Evolutionary conservation across 2,797 vertebrate species (phyloP).

Genomic region (Gymnothorax javanicus): DNA sequence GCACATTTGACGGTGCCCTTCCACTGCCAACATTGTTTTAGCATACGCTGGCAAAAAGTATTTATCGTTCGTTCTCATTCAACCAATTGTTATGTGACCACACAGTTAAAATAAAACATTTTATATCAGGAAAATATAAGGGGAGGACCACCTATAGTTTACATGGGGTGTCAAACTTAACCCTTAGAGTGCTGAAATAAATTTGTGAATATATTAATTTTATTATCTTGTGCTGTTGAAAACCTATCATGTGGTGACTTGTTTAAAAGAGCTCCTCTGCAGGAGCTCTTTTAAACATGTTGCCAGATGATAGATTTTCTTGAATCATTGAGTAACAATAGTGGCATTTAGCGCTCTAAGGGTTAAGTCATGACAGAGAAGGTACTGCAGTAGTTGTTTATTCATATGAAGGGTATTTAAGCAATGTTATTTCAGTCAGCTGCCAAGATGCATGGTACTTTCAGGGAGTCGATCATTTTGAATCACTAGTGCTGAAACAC

Average conservation of each 20-base stretch:
- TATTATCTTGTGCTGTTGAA: too few relatives aligned
- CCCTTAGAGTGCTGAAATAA: not conserved
- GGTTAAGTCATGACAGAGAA: too few relatives aligned
- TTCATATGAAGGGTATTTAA: not conserved
- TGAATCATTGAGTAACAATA: too few relatives aligned
- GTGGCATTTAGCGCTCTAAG: too few relatives aligned
- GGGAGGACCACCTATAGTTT: not conserved
- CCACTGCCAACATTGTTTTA: conserved; percentile 19
- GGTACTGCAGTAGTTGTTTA: not conserved
- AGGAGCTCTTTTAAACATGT: too few relatives aligned
- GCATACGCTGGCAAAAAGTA: conserved; percentile 4
- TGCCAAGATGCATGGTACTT: not conserved
- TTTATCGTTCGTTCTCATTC: not conserved
- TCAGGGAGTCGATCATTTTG: not conserved
- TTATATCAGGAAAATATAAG: not conserved
- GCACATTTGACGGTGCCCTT: not conserved
- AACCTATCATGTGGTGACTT: too few relatives aligned
- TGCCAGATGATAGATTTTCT: too few relatives aligned
- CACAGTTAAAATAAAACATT: too few relatives aligned
- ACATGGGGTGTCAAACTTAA: not conserved
- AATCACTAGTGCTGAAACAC: not conserved
- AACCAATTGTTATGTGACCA: not conserved
- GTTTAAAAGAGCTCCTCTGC: too few relatives aligned
- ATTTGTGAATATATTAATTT: too few relatives aligned
- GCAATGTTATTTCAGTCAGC: not conserved